Evolutionary conservation across 2,888 invertebrate species (phyloP).

Genomic region (Chirona hameri): DNA sequence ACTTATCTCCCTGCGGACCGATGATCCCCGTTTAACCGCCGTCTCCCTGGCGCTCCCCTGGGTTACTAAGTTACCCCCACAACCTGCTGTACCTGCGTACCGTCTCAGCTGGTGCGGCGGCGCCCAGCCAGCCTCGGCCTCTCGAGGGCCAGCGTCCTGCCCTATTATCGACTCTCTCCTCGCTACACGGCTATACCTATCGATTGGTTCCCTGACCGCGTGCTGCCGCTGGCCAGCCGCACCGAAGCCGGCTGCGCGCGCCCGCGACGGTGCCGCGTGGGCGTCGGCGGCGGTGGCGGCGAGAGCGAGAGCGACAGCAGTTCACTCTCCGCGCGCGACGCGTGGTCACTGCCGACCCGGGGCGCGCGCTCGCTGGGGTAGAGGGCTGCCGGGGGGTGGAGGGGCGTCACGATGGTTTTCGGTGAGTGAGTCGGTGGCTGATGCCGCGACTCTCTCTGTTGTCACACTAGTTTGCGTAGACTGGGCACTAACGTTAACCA

Average conservation of each 20-base stretch:
- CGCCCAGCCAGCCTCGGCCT: too few species aligned
- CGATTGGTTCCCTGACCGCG: background rate
- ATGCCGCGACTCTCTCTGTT: background rate
- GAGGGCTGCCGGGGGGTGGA: background rate
- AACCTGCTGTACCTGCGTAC: too few species aligned
- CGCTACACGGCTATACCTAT: background rate
- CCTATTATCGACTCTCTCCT: background rate
- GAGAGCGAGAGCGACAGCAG: background rate
- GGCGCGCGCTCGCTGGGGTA: background rate
- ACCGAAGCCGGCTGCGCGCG: background rate
- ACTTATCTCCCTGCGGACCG: too few species aligned
- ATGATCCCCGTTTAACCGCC: too few species aligned
- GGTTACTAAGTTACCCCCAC: too few species aligned
- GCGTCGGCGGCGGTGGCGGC: background rate
- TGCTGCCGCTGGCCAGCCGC: background rate
- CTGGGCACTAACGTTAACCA: background rate
- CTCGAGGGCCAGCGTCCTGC: background rate
- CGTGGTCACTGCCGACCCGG: background rate
- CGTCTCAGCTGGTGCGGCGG: too few species aligned
- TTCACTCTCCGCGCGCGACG: too few species aligned
- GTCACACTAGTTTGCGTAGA: conserved; percentile 3
- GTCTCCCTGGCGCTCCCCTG: too few species aligned
- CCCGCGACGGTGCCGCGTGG: background rate
- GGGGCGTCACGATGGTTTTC: conserved; percentile 9
- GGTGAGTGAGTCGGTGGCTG: background rate